Percentiles rank a stretch among this genome's conserved stretches.
Evolutionary conservation across 1,140 invertebrate genomes (phyloP).

Genomic region (Oscheius sp.): DNA sequence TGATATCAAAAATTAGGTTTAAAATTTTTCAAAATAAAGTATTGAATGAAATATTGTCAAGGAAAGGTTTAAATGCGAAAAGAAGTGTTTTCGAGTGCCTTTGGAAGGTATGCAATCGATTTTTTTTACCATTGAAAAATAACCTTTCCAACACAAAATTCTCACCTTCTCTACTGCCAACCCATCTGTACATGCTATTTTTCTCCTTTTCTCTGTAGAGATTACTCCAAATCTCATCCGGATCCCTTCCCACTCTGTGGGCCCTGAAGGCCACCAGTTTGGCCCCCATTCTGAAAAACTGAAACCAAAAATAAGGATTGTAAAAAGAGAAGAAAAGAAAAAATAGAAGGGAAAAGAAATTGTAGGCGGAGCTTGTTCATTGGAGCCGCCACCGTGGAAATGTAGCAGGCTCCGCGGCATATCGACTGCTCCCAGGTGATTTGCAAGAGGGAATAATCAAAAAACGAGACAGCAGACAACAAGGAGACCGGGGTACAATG

Average conservation of each 20-base stretch:
- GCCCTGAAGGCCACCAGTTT: too few species aligned
- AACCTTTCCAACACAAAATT: conserved; percentile 4
- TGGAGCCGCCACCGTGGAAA: background rate
- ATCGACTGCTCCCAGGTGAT: conserved; percentile 1
- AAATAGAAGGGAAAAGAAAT: too few species aligned
- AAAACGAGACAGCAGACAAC: too few species aligned
- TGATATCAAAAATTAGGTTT: too few species aligned
- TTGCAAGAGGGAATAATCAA: too few species aligned
- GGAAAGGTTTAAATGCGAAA: background rate
- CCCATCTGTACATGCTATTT: conserved; percentile 64
- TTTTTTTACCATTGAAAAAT: background rate
- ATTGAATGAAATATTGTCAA: too few species aligned
- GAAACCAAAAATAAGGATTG: too few species aligned
- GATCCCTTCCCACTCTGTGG: conserved; percentile 45
- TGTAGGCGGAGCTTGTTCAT: too few species aligned
- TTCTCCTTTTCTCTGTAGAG: conserved; percentile 64
- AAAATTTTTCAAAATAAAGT: too few species aligned
- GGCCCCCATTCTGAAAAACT: too few species aligned
- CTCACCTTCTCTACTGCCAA: conserved; percentile 62
- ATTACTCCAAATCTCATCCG: conserved; percentile 64
- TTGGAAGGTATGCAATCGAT: background rate
- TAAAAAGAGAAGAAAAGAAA: too few species aligned
- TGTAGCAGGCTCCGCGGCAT: too few species aligned
- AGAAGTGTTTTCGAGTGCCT: background rate
- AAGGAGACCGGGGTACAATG: background rate